These are phyloP conservation scores for Orientallactaga bullata DNA, from an alignment of 2,113 vertebrate species.

Conservation along the genomic window DNA sequence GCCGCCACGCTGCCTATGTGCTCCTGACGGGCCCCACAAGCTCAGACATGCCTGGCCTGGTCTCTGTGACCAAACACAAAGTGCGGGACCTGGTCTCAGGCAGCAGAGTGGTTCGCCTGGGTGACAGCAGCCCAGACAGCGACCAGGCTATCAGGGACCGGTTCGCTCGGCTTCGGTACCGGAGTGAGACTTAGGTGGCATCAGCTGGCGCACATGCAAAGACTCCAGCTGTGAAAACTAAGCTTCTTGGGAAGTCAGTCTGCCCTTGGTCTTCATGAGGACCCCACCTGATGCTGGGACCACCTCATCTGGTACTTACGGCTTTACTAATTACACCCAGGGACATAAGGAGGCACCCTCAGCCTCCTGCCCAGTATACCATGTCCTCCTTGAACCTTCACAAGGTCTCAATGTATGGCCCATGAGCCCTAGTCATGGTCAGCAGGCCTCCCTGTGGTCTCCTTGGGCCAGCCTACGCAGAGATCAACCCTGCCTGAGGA, in stretches of 20 bases:
- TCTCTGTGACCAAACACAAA: conserved; percentile 92
- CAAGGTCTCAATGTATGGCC: not conserved
- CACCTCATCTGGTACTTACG: accelerated
- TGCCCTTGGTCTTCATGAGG: not conserved
- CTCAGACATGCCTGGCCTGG: conserved; percentile 58
- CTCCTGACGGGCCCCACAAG: conserved; percentile 88
- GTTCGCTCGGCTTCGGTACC: conserved; percentile 92
- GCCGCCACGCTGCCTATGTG: conserved; percentile 94
- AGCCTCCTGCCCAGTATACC: not conserved
- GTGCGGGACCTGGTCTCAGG: conserved; percentile 89
- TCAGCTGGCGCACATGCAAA: accelerated
- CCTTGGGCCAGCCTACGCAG: not conserved
- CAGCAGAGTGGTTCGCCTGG: conserved; percentile 87
- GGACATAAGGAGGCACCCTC: not conserved
- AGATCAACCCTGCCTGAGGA: not conserved
- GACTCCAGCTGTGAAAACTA: not conserved
- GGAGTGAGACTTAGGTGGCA: conserved; percentile 75
- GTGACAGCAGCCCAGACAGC: conserved; percentile 53
- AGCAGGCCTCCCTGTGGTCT: not conserved
- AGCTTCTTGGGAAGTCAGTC: accelerated
- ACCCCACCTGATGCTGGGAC: not conserved
- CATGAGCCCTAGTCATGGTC: not conserved
- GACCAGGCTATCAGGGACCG: conserved; percentile 89
- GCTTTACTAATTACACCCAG: not conserved
- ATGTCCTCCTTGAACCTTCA: not conserved